Percentiles rank a stretch among this genome's conserved stretches.
These are phyloP conservation scores for Chrysomallon squamiferum DNA, from an alignment of 1,140 invertebrate species.

Conservation along the genomic window DNA sequence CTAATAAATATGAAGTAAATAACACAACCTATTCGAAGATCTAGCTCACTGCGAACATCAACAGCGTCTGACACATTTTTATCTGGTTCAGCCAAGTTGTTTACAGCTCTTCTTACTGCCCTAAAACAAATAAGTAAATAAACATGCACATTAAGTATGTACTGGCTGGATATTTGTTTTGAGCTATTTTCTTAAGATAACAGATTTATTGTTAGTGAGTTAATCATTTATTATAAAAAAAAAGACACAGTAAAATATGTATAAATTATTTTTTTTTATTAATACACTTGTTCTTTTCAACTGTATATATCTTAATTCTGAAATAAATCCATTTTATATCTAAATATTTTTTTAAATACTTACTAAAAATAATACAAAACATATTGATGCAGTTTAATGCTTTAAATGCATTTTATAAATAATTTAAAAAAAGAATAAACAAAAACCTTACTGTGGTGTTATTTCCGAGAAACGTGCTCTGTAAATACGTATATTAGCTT, in stretches of 20 bases:
- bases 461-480: conserved; percentile 98
- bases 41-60: conserved; percentile 91
- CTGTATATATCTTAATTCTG: no score
- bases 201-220: not conserved
- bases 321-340: no score
- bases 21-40: conserved; percentile 89
- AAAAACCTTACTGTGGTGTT: conserved; percentile 69
- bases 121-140: conserved; percentile 56
- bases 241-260: not conserved
- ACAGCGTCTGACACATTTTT: conserved; percentile 91
- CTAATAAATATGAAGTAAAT: no score
- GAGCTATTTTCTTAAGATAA: not conserved
- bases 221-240: not conserved
- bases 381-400: no score
- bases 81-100: conserved; percentile 82
- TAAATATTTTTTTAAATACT: no score
- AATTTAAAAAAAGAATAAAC: no score
- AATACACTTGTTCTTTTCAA: no score
- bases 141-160: no score
- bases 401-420: no score
- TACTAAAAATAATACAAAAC: no score
- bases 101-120: conserved; percentile 80
- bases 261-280: no score
- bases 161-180: no score
- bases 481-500: conserved; percentile 78